Percentiles rank a stretch among this genome's conserved stretches.
Evolutionary conservation across 1,140 invertebrate species (phyloP).

Genomic region (Sarcophaga peregrina): DNA sequence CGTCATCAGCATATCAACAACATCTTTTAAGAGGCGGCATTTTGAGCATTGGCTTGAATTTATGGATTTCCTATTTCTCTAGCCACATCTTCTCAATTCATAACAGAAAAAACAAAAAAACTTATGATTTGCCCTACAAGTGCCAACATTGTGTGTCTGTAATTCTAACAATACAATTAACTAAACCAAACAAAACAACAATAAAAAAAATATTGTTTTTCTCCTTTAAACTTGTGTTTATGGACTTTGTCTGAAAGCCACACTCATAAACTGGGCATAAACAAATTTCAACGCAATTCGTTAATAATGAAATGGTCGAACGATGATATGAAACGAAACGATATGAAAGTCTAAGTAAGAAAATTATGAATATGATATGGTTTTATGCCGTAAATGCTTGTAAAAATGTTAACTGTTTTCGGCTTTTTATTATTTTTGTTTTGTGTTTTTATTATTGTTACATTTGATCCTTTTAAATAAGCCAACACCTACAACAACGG

Average conservation of each 20-base stretch:
- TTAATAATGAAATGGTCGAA: background rate
- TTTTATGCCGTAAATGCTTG: constrained; percentile 13
- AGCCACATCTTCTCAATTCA: background rate
- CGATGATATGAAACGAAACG: too few species aligned
- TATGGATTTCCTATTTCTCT: background rate
- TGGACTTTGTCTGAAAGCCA: background rate
- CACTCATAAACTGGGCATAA: background rate
- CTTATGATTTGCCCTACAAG: constrained; percentile 34
- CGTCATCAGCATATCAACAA: background rate
- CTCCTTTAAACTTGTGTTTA: background rate
- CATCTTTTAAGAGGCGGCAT: constrained; percentile 18
- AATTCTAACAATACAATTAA: constrained; percentile 41
- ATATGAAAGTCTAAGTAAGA: background rate
- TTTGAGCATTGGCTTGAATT: background rate
- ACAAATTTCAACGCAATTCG: background rate
- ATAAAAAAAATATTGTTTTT: background rate
- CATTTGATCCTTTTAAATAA: constrained; percentile 6
- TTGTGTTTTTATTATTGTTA: background rate
- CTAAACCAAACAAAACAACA: background rate
- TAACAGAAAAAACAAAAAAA: background rate
- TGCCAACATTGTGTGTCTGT: constrained; percentile 29
- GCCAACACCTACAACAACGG: constrained; percentile 25
- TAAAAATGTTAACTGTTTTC: background rate
- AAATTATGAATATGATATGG: constrained; percentile 37
- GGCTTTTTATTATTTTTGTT: background rate